phyloP scores from a whole-genome alignment of 2,113 vertebrate genomes.

The Anhinga rufa region DNA sequence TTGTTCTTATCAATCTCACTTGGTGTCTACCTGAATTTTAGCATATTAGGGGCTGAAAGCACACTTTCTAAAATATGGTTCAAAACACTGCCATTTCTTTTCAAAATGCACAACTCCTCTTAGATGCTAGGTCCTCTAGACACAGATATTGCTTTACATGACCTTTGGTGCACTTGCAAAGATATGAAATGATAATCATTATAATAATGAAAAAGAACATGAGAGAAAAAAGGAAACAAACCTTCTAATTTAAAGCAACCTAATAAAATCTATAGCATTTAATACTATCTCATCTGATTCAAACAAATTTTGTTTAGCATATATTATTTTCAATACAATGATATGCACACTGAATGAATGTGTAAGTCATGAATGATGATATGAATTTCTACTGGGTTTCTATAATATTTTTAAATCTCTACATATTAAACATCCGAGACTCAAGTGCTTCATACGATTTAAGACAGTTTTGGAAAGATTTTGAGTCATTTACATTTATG shows the following conservation, averaged over 20 bases:
- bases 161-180: neutral
- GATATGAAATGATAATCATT: neutral
- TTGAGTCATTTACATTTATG: neutral
- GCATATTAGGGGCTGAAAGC: neutral
- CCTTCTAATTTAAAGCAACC: neutral
- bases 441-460: neutral
- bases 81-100: neutral
- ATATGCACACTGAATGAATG: neutral
- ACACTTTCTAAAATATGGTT: neutral
- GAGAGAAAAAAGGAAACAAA: neutral
- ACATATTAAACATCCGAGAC: neutral
- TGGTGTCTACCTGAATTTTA: neutral
- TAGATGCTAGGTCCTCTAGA: neutral
- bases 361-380: neutral
- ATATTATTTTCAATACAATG: neutral
- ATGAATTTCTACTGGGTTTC: neutral
- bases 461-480: neutral
- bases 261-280: neutral
- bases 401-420: neutral
- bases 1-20: neutral
- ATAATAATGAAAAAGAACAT: neutral
- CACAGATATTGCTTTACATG: neutral
- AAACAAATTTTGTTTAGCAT: neutral
- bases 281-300: neutral
- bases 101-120: neutral